These are phyloP conservation scores for Drosophila sulfurigaster DNA, from an alignment of 1,140 invertebrate genomes.

Conservation along the genomic window DNA sequence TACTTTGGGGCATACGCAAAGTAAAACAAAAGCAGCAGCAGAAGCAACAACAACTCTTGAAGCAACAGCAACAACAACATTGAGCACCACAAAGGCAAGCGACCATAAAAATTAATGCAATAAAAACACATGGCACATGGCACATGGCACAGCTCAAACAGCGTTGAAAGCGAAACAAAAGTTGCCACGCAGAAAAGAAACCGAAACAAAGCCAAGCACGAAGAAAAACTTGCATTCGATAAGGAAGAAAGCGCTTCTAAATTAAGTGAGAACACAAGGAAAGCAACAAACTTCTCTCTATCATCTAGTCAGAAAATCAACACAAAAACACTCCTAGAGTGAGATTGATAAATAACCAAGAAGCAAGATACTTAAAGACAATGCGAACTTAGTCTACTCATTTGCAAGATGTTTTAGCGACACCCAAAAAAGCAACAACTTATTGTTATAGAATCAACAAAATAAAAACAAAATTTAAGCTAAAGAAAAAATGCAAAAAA, in stretches of 20 bases:
- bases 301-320: conserved; percentile 22
- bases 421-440: not conserved
- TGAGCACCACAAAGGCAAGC: conserved; percentile 54
- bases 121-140: conserved; percentile 78
- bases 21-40: conserved; percentile 73
- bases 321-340: not conserved
- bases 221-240: conserved; percentile 15
- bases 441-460: conserved; percentile 16
- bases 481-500: too few relatives aligned
- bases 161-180: conserved; percentile 44
- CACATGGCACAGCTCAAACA: conserved; percentile 52
- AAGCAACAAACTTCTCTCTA: not conserved
- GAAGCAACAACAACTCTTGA: conserved; percentile 33
- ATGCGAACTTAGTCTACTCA: too few relatives aligned
- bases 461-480: not conserved
- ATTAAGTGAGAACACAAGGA: conserved; percentile 11
- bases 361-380: too few relatives aligned
- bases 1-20: conserved; percentile 82
- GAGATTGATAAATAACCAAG: too few relatives aligned
- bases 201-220: conserved; percentile 11
- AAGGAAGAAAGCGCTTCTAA: conserved; percentile 6
- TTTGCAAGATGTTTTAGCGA: too few relatives aligned
- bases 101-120: conserved; percentile 83
- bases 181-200: conserved; percentile 13
- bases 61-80: conserved; percentile 30